Evolutionary conservation across 2,113 vertebrate species (phyloP), one percentile per base, ranked within the genome.

Genomic region (Oplegnathus fasciatus): DNA sequence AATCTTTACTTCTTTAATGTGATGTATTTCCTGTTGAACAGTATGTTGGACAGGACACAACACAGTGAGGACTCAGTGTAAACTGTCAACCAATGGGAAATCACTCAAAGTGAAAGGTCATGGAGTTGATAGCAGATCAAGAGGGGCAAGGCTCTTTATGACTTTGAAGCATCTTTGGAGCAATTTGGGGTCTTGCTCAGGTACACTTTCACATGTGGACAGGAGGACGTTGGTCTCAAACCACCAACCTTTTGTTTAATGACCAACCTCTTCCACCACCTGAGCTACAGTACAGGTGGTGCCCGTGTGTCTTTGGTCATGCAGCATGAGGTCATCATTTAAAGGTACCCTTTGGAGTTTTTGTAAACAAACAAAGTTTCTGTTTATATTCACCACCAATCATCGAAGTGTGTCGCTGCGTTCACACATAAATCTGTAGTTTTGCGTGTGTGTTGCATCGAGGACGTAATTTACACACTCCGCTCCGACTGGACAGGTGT

Each of bases 31-130:
- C 28, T 13, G 52, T 48, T 58, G n/a, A 4, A 22, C 61, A 66
- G 75, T 46, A 77, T 28, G 61, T 42, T 54, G 34, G 48, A 48
- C 1, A 0, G 40, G 42, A 50, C 73, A 4, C 10, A 18, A n/a
- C 13, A 48, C 46, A 64, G 44, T 2, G 60, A 65, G 62, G 48
- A 44, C n/a, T 67, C 26, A 46, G 44, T 78, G 37, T 6, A 37
- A 60, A 26, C 54, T 48, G 48, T 13, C 17, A 55, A 10, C 18
- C 34, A 67, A 66, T 24, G 7, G 34, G 62, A 26, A 55, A 34
- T 75, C 20, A 62, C 18, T 75, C 42, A 62, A 34, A 61, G 57
- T 48, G 42, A 75, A 48, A 61, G 37, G 55, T 28, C 37, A 28
- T 4, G 42, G 34, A 60, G 50, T 55, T 55, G 18, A 60, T 0